Percentiles rank a stretch among this genome's conserved stretches.
phyloP scores from a whole-genome alignment of 2,888 invertebrate genomes.

The Carcina quercana region DNA sequence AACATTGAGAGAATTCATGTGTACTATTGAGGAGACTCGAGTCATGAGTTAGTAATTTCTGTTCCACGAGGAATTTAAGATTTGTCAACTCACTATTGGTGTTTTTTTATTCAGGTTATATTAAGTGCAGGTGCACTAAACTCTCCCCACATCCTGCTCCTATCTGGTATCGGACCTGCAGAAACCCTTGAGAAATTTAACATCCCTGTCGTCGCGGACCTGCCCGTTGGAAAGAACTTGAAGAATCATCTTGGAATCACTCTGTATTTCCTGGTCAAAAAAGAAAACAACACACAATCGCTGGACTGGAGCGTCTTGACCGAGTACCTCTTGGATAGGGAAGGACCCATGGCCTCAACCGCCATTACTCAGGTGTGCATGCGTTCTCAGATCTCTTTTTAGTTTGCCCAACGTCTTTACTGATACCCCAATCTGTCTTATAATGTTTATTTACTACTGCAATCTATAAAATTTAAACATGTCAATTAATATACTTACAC shows the following conservation, averaged over 20 bases:
- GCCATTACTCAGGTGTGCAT: constrained; percentile 73
- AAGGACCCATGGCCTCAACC: constrained; percentile 76
- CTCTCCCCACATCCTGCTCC: constrained; percentile 76
- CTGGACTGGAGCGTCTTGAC: constrained; percentile 73
- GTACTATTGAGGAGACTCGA: too few relatives aligned
- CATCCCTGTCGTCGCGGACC: constrained; percentile 71
- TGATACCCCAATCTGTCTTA: too few relatives aligned
- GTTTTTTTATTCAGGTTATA: constrained; percentile 57
- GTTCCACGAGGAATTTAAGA: background rate
- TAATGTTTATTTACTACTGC: too few relatives aligned
- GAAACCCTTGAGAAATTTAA: constrained; percentile 61
- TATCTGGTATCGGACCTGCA: constrained; percentile 78
- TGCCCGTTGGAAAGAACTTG: constrained; percentile 77
- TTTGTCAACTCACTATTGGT: background rate
- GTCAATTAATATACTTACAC: too few relatives aligned
- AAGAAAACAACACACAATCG: constrained; percentile 55
- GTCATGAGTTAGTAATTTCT: background rate
- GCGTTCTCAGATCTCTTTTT: too few relatives aligned
- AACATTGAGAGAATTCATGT: too few relatives aligned
- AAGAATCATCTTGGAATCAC: constrained; percentile 78
- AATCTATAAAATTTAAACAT: too few relatives aligned
- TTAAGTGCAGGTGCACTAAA: constrained; percentile 77
- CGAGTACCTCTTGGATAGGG: constrained; percentile 68
- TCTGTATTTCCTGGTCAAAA: constrained; percentile 58
- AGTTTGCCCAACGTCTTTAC: too few relatives aligned